Base-by-base conservation (phyloP, 1,140 invertebrate species). In the Neomicropteryx cornuta region DNA sequence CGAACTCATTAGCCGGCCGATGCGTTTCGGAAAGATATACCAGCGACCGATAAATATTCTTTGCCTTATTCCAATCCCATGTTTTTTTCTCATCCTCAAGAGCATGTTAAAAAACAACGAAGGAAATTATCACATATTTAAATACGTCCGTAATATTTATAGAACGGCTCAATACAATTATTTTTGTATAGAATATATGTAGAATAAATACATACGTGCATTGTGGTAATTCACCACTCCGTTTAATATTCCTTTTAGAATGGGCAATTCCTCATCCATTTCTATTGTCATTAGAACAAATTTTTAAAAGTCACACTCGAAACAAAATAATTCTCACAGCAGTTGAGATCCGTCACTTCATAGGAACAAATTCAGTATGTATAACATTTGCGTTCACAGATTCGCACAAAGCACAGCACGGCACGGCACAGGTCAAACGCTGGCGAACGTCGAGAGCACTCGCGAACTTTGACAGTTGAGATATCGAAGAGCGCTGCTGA, bases 161-260 rank as follows among this genome's bases (percentile, higher is more conserved):
- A n/a, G n/a, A n/a, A n/a, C n/a, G n/a, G n/a, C n/a, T n/a, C n/a
- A n/a, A n/a, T n/a, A n/a, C n/a, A n/a, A n/a, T n/a, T n/a, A n/a
- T n/a, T n/a, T n/a, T n/a, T n/a, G n/a, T n/a, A n/a, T n/a, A n/a
- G n/a, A n/a, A n/a, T n/a, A n/a, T n/a, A n/a, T n/a, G 6, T 41
- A 19, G 17, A 34, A 53, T 50, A 42, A 45, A 71, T 71, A 87
- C 84, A 63, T 87, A 87, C 85, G 84, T 73, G 83, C 84, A 78
- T 88, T 87, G 61, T 86, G 84, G 67, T 87, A 88, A 62, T 85
- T 81, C 56, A 86, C 81, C 48, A 82, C 82, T 55, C 85, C 85
- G 62, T 87, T 87, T 36, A 89, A 75, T 60, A 89, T 88, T 43
- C 83, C 83, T 62, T 87, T 89, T 21, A 88, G 72, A 53, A 89